Evolutionary conservation across 2,797 vertebrate genomes (phyloP).

Genomic region (Apogon hyalosoma): DNA sequence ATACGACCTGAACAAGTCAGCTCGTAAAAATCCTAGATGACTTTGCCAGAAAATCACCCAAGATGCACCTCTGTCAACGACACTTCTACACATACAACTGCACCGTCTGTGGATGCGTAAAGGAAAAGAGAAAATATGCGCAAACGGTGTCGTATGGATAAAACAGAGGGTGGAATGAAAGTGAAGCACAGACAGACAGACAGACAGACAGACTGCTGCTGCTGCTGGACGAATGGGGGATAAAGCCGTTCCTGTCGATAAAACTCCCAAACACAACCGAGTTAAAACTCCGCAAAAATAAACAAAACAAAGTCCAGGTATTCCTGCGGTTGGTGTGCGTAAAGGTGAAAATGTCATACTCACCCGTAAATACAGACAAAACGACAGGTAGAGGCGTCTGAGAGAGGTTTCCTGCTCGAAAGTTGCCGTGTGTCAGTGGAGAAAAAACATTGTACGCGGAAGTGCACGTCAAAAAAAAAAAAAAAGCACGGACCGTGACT

Average conservation of each 20-base stretch:
- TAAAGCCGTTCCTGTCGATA: constrained; percentile 35
- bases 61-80: constrained; percentile 26
- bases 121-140: no score
- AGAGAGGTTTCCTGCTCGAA: constrained; percentile 77
- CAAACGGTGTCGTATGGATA: no score
- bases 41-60: constrained; percentile 37
- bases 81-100: constrained; percentile 6
- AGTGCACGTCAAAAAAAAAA: constrained; percentile 69
- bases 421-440: constrained; percentile 80
- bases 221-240: constrained; percentile 5
- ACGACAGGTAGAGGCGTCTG: constrained; percentile 50
- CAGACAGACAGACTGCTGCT: constrained; percentile 20
- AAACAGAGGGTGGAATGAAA: no score
- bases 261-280: constrained; percentile 35
- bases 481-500: constrained; percentile 1
- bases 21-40: constrained; percentile 22
- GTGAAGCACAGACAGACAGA: no score
- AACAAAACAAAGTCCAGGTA: background rate
- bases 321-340: accelerated
- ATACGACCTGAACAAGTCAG: constrained; percentile 17
- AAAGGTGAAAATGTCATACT: constrained; percentile 35
- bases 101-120: background rate
- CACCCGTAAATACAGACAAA: constrained; percentile 61
- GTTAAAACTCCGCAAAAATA: constrained; percentile 4
- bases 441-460: constrained; percentile 84